Base-by-base conservation (phyloP, 1,140 invertebrate species). In the Zaprionus vittiger region DNA sequence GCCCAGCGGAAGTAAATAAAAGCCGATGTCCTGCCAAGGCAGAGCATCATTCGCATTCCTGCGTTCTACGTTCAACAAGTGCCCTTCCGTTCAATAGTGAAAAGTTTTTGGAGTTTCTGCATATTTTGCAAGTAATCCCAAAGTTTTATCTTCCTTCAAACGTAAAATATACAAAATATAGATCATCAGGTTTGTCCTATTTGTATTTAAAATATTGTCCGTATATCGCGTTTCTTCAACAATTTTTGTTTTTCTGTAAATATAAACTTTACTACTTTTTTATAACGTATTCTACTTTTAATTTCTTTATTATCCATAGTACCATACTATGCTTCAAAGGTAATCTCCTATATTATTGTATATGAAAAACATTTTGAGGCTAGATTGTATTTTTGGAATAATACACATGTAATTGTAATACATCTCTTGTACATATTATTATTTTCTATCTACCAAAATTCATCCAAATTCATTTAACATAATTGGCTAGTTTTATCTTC, bases 11-110 rank as follows among this genome's bases (percentile, higher is more conserved):
- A 91, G 78, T 83, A 83, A 83, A 92, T 92, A 92, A 92, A 92
- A 92, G 83, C 91, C 52, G 83, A 83, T 80, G 84, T 91, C 87
- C 86, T 91, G 76, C 71, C 73, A 62, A 49, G 55, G 56, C 38
- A 79, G 63, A 79, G 44, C 74, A 91, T 91, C 91, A 92, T 89
- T 92, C 83, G 80, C 89, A 77, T 77, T 67, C 79, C 75, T 74
- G 83, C 79, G 79, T 87, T 92, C 85, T 78, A 81, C 89, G 91
- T 91, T 84, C 80, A 72, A 55, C 64, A 66, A 44, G 56, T 74
- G 79, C 37, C 28, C 66, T 20, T 70, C 14, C 9, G 31, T 44
- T 20, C 52, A 54, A 57, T 5, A 64, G 63, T 56, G 41, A 31
- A 56, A 44, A 57, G 26, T 37, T 14, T 12, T 55, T 60, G 20